Conservation (phyloP, 2,797 vertebrate genomes). For the Linurgus olivaceus region DNA sequence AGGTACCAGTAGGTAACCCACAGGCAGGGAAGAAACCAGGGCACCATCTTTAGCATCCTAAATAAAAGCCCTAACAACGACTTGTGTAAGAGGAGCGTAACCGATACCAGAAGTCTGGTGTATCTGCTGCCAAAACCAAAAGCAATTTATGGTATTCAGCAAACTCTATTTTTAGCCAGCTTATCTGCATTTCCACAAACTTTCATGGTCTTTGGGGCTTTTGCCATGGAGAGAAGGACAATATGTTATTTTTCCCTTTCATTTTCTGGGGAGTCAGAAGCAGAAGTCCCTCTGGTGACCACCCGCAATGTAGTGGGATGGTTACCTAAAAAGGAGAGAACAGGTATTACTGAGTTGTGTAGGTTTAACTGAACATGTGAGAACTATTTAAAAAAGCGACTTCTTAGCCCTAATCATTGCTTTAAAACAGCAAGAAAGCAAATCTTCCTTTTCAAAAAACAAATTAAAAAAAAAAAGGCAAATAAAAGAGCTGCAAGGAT, state of each 20-base stretch:
- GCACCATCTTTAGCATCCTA: background rate
- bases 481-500: background rate
- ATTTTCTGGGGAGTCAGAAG: slow-evolving; percentile 5
- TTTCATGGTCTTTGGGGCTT: background rate
- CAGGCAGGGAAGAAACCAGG: background rate
- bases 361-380: background rate
- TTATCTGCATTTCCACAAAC: slow-evolving; percentile 19
- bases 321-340: slow-evolving; percentile 1
- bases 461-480: background rate
- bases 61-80: background rate
- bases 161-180: slow-evolving; percentile 7
- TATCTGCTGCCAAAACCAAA: slow-evolving; percentile 35
- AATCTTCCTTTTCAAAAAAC: background rate
- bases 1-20: background rate
- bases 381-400: background rate
- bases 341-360: background rate
- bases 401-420: background rate
- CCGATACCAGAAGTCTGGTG: background rate
- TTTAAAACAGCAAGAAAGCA: background rate
- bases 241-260: background rate
- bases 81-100: background rate
- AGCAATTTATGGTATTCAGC: slow-evolving; percentile 17
- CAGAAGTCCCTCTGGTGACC: slow-evolving; percentile 6
- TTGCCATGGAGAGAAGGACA: background rate
- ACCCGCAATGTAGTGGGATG: background rate